phyloP scores from a whole-genome alignment of 30 jellyfish, hydroid and myxozoan species.

The Cassiopea andromeda region DNA sequence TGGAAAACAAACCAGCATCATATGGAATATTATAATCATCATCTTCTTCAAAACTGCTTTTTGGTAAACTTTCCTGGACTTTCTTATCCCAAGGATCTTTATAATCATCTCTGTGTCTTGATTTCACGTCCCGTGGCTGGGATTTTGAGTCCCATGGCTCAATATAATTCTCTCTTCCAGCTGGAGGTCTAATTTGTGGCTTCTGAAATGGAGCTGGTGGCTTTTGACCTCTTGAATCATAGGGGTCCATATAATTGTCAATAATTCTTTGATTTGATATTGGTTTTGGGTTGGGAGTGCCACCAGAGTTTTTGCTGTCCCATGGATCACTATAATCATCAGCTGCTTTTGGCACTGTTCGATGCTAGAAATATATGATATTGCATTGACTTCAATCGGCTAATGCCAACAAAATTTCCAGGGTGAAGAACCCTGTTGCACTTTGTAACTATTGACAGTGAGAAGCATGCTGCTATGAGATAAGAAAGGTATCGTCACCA shows the following conservation, averaged over 20 bases:
- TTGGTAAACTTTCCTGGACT: conserved; percentile 74
- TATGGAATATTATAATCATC: conserved; percentile 92
- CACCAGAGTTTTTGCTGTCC: conserved; percentile 68
- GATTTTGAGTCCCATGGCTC: conserved; percentile 97
- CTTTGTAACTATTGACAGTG: too few species aligned
- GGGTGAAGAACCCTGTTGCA: too few species aligned
- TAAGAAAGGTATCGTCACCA: too few species aligned
- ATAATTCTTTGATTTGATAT: conserved; percentile 2
- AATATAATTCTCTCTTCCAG: conserved; percentile 69
- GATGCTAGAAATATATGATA: conserved; percentile 18
- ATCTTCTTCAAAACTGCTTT: conserved; percentile 85
- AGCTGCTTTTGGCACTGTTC: conserved; percentile 3
- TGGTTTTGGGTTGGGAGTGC: conserved; percentile 9
- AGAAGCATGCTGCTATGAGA: too few species aligned
- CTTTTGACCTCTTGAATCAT: conserved; percentile 43
- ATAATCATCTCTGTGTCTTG: conserved; percentile 74
- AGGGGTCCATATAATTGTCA: conserved; percentile 69
- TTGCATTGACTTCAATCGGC: not conserved
- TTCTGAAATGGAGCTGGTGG: conserved; percentile 20
- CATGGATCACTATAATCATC: conserved; percentile 93
- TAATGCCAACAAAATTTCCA: too few species aligned
- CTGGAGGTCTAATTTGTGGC: not conserved
- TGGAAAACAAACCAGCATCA: conserved; percentile 68
- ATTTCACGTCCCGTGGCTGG: conserved; percentile 59
- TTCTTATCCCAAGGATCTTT: conserved; percentile 95